A percentile compares a stretch with the other conserved stretches of the same genome.
These are phyloP conservation scores for Hemicentrotus pulcherrimus DNA, from an alignment of 35 echinoderm and acorn worm species.

Conservation along the genomic window DNA sequence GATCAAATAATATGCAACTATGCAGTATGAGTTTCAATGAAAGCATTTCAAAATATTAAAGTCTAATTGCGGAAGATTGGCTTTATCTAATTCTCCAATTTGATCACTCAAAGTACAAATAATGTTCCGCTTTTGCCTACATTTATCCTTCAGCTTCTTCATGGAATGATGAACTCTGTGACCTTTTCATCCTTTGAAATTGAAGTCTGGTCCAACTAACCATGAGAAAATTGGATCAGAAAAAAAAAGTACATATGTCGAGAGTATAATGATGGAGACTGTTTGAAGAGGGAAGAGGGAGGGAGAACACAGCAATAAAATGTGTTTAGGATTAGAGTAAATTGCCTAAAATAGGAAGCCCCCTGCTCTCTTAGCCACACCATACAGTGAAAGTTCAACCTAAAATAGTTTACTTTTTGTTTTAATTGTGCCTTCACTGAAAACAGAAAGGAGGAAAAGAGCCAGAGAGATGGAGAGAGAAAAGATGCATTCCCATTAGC, in stretches of 20 bases:
- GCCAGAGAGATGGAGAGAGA: background rate
- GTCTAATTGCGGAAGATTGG: background rate
- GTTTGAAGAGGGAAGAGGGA: background rate
- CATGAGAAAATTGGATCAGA: background rate
- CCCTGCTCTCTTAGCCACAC: constrained; percentile 23
- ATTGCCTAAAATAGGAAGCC: constrained; percentile 39
- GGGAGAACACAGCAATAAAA: background rate
- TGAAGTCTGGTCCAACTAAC: constrained; percentile 1
- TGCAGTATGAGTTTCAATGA: background rate
- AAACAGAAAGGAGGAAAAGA: background rate
- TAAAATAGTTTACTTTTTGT: constrained; percentile 20
- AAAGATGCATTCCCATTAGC: too few species aligned
- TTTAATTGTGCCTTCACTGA: background rate
- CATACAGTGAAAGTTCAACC: background rate
- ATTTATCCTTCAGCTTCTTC: background rate
- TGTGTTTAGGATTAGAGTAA: constrained; percentile 19
- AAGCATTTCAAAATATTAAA: background rate
- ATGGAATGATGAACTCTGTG: background rate
- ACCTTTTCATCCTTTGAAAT: constrained; percentile 3
- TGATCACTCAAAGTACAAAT: background rate
- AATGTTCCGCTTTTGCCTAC: constrained; percentile 9
- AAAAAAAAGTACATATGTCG: background rate
- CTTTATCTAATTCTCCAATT: constrained; percentile 19
- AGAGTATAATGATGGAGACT: background rate
- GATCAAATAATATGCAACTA: background rate